Evolutionary conservation across 1,140 invertebrate genomes (phyloP).

Genomic region (Mizuhopecten yessoensis): DNA sequence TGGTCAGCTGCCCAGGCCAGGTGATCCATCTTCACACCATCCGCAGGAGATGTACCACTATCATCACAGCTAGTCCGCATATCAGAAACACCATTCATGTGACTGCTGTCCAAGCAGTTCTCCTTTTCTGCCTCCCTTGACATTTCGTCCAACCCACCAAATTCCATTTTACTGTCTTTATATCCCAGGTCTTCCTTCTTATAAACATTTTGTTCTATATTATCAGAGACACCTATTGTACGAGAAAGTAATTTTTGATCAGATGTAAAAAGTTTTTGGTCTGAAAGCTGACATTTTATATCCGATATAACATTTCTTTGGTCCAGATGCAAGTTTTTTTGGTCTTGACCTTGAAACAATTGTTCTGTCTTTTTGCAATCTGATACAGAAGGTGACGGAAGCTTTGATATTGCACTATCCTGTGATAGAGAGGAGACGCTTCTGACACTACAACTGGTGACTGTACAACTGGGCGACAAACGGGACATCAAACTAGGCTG

Average conservation of each 20-base stretch:
- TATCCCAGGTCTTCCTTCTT: neutral
- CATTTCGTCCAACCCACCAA: neutral
- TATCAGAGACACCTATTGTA: neutral
- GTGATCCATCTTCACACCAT: conserved; percentile 46
- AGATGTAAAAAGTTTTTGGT: neutral
- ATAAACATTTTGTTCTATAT: neutral
- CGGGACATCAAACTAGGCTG: neutral
- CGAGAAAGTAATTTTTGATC: conserved; percentile 13
- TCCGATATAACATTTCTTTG: neutral
- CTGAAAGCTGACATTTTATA: neutral
- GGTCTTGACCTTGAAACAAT: neutral
- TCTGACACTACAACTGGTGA: neutral
- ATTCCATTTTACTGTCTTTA: neutral
- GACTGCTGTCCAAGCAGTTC: neutral
- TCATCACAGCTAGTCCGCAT: neutral
- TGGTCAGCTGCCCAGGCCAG: conserved; percentile 59
- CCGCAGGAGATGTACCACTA: neutral
- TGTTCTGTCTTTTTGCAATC: neutral
- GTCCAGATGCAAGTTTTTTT: neutral
- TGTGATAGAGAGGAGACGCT: neutral
- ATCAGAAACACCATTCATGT: neutral
- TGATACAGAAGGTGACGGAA: neutral
- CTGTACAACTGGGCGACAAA: neutral
- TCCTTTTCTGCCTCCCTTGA: neutral
- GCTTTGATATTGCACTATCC: neutral